phyloP scores from a whole-genome alignment of 2,113 vertebrate species.

The Catharus minimus region DNA sequence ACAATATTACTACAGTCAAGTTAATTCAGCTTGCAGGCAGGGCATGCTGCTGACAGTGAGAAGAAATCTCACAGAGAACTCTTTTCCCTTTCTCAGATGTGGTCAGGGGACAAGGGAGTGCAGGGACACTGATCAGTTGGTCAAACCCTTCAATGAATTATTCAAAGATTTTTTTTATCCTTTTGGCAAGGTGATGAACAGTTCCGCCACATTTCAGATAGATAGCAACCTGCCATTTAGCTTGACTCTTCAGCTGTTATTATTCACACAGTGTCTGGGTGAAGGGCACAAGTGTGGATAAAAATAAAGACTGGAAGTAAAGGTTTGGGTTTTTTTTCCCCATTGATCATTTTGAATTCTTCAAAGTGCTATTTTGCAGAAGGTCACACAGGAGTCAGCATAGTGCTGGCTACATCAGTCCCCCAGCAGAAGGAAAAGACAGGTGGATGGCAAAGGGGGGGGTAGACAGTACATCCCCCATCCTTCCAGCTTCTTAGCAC shows the following conservation, averaged over 20 bases:
- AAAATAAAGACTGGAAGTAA: constrained; percentile 2
- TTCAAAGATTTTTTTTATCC: constrained; percentile 14
- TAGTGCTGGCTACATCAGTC: not conserved
- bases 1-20: constrained; percentile 60
- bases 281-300: constrained; percentile 8
- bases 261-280: not conserved
- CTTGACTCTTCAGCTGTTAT: constrained; percentile 1
- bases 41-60: constrained; percentile 9
- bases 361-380: not conserved
- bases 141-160: constrained; percentile 37
- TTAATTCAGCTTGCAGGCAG: constrained; percentile 49
- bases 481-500: not conserved
- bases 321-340: not conserved
- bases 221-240: constrained; percentile 39
- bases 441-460: not conserved
- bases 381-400: not conserved
- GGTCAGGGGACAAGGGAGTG: not conserved
- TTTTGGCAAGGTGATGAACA: not conserved
- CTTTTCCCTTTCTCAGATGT: not conserved
- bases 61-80: constrained; percentile 4
- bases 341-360: not conserved
- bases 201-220: constrained; percentile 6
- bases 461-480: not conserved
- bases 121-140: not conserved
- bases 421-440: not conserved